Base-by-base conservation (phyloP, 2,113 vertebrate species). In the Ranitomeya variabilis region DNA sequence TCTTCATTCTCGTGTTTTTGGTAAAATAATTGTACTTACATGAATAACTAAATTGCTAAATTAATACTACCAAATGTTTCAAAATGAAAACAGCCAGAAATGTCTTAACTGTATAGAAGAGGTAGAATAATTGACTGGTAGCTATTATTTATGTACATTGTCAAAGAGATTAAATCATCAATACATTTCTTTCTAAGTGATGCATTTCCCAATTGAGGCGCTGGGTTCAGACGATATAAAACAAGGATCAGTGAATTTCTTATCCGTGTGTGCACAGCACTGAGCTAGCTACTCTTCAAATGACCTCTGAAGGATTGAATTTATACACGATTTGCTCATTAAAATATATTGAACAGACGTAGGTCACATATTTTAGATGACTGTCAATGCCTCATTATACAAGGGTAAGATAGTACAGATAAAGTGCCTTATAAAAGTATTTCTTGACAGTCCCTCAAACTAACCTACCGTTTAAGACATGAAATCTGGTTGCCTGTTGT, bases 281-380 rank as follows among this genome's bases (percentile, higher is more conserved):
- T 87, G 80, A 88, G 77, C 69, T 66, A 77, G 69, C 80, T 83
- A 83, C 80, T 88, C 80, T 83, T 88, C 80, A 74, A 83, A 77
- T 88, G 87, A 88, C 87, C 87, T 88, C 80, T 74, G 69, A 52
- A 74, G 80, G 37, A 83, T 60, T 88, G 71, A 88, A 83, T 76
- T 64, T 67, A 88, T 83, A 81, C 80, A 88, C 80, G 71, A 18
- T 83, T 88, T 76, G 67, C 66, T 88, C 87, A 88, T 88, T 88
- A 88, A 88, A 88, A 88, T 88, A 88, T 88, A 88, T 83, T 83
- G 87, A 77, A 81, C 69, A 52, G 80, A 74, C 80, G 15, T 66
- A 83, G 87, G 87, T 88, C 87, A 83, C 87, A 88, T 88, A 83
- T 88, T 88, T 88, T 77, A 83, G 80, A 83, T 88, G 87, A 88